These are phyloP conservation scores for Incurvaria masculella DNA, from an alignment of 2,888 invertebrate genomes.

Conservation along the genomic window DNA sequence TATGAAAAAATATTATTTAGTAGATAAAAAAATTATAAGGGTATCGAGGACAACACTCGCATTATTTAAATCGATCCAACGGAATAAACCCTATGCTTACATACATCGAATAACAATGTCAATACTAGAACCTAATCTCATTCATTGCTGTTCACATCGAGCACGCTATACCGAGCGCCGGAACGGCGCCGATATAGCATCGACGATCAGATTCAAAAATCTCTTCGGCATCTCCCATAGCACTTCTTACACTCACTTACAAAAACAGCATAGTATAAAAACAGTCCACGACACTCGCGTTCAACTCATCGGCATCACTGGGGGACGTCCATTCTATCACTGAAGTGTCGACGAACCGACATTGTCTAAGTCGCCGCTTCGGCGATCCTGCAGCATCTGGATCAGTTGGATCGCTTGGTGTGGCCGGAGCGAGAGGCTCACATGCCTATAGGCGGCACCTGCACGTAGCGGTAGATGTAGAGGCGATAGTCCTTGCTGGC, in stretches of 20 bases:
- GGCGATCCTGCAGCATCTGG: conserved; percentile 28
- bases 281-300: neutral
- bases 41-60: conserved; percentile 44
- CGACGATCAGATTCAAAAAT: neutral
- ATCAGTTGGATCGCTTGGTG: conserved; percentile 48
- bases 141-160: conserved; percentile 44
- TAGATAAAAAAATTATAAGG: conserved; percentile 55
- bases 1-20: conserved; percentile 57
- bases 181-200: neutral
- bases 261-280: conserved; percentile 17
- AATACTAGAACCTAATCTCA: conserved; percentile 56
- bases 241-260: conserved; percentile 36
- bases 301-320: neutral
- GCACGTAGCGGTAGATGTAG: conserved; percentile 98
- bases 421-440: conserved; percentile 46
- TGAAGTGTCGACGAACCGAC: no score
- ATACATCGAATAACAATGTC: conserved; percentile 54
- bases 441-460: conserved; percentile 85
- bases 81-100: conserved; percentile 50
- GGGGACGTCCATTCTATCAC: no score
- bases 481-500: conserved; percentile 99
- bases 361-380: no score
- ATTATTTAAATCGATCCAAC: conserved; percentile 40
- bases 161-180: neutral
- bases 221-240: neutral